A percentile compares a stretch with the other conserved stretches of the same genome.
These are phyloP conservation scores for Arge pagana DNA, from an alignment of 2,888 invertebrate genomes.

Conservation along the genomic window DNA sequence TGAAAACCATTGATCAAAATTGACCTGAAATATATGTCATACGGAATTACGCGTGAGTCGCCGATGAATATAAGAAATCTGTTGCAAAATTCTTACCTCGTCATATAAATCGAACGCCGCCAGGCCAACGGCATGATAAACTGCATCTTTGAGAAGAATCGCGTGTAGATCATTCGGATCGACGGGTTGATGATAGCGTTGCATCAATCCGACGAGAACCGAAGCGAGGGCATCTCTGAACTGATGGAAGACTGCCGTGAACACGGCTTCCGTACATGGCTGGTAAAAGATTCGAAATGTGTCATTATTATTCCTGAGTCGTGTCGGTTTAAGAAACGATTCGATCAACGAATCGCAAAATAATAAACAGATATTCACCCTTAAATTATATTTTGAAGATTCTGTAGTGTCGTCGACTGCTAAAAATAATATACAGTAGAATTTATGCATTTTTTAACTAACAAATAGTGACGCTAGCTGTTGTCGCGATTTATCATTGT, in stretches of 20 bases:
- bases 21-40: constrained; percentile 68
- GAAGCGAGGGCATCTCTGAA: constrained; percentile 74
- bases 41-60: neutral
- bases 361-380: constrained; percentile 63
- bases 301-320: too few species aligned
- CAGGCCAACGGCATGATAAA: constrained; percentile 89
- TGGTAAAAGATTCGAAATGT: constrained; percentile 56
- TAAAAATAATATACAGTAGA: too few species aligned
- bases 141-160: constrained; percentile 87
- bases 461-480: neutral
- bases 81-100: constrained; percentile 64
- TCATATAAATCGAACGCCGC: constrained; percentile 90
- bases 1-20: constrained; percentile 92
- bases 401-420: constrained; percentile 83
- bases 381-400: constrained; percentile 90
- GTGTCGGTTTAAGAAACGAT: too few species aligned
- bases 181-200: constrained; percentile 68
- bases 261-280: constrained; percentile 88
- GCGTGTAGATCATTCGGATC: constrained; percentile 74
- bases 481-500: neutral
- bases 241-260: constrained; percentile 81
- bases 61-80: too few species aligned
- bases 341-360: neutral
- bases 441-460: neutral
- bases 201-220: constrained; percentile 74